Evolutionary conservation across 2,113 vertebrate species (phyloP).

Genomic region (Pipa parva): DNA sequence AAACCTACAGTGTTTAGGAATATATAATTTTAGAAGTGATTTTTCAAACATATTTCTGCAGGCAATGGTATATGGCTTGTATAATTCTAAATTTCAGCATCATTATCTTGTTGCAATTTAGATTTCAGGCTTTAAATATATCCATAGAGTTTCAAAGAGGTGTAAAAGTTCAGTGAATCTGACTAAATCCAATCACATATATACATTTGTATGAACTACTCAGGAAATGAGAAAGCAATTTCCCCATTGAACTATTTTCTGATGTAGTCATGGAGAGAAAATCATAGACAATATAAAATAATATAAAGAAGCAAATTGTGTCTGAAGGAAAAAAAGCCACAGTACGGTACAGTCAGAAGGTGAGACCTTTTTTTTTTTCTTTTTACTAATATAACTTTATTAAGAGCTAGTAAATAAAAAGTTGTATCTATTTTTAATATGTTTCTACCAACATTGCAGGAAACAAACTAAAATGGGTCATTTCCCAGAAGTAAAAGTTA

Average conservation of each 20-base stretch:
- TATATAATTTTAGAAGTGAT: no score
- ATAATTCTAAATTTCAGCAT: slow-evolving; percentile 7
- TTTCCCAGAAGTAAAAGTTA: not conserved
- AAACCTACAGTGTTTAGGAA: no score
- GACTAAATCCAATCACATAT: slow-evolving; percentile 32
- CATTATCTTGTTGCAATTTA: slow-evolving; percentile 12
- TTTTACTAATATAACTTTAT: no score
- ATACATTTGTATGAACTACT: slow-evolving; percentile 22
- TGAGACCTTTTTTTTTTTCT: not conserved
- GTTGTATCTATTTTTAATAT: not conserved
- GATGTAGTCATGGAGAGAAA: slow-evolving; percentile 29
- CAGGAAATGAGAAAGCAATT: slow-evolving; percentile 25
- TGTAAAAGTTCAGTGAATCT: slow-evolving; percentile 39
- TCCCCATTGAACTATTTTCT: slow-evolving; percentile 33
- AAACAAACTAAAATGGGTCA: not conserved
- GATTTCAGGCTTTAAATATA: slow-evolving; percentile 12
- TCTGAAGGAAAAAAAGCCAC: not conserved
- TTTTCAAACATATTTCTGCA: no score
- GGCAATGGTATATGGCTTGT: no score
- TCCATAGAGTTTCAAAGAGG: slow-evolving; percentile 21
- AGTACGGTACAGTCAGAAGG: not conserved
- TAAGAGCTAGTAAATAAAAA: not conserved
- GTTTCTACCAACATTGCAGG: not conserved
- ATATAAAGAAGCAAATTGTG: not conserved
- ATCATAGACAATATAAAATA: slow-evolving; percentile 8